phyloP scores from a whole-genome alignment of 2,113 vertebrate genomes.

The Galbula dea region DNA sequence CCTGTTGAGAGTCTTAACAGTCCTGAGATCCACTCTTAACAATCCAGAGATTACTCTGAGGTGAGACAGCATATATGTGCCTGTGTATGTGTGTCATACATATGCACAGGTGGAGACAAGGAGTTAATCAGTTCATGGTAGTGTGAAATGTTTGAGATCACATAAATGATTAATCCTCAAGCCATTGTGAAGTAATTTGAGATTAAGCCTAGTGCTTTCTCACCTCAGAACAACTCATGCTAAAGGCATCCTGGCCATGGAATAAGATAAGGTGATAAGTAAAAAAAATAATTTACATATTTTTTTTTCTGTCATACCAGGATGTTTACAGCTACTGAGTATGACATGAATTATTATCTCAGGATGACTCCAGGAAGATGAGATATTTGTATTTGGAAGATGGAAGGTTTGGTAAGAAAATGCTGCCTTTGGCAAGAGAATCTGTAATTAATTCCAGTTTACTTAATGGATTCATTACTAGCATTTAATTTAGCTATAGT shows the following conservation, averaged over 20 bases:
- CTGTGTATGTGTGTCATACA: neutral
- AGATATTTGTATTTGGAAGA: conserved; percentile 11
- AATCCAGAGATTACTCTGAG: too few relatives aligned
- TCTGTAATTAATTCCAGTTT: neutral
- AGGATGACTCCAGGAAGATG: conserved; percentile 13
- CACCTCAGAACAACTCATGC: neutral
- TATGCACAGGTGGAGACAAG: neutral
- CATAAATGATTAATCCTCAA: neutral
- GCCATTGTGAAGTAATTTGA: neutral
- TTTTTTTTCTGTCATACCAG: conserved; percentile 23
- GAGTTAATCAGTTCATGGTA: neutral
- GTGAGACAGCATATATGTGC: neutral
- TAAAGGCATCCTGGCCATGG: neutral
- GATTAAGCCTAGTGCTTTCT: neutral
- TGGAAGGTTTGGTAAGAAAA: neutral
- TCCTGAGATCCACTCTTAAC: too few relatives aligned
- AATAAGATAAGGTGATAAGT: conserved; percentile 18
- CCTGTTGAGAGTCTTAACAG: neutral
- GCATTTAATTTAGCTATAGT: neutral
- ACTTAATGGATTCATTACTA: neutral
- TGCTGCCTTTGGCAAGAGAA: neutral
- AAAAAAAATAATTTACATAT: conserved; percentile 3
- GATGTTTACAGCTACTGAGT: conserved; percentile 18
- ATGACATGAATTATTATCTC: conserved; percentile 37
- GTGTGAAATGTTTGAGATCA: neutral